Conservation (phyloP, 2,888 invertebrate species). For the Dryococelus australis region DNA sequence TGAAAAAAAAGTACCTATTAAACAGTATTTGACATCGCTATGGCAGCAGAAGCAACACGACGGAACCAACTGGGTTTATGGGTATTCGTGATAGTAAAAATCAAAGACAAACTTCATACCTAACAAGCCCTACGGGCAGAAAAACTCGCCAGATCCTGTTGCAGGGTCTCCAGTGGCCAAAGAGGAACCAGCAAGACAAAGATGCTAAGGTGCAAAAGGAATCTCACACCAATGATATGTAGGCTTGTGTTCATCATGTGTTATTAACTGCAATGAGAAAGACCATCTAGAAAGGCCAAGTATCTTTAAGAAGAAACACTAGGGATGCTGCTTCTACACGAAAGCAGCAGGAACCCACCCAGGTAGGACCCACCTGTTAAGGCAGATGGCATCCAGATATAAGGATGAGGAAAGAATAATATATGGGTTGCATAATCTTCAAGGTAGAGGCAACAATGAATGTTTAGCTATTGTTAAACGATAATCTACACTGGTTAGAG, state of each 20-base stretch:
- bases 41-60: background rate
- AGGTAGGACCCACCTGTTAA: too few relatives aligned
- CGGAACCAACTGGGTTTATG: background rate
- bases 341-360: too few relatives aligned
- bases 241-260: too few relatives aligned
- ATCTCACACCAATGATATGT: background rate
- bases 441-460: background rate
- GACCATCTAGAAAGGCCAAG: background rate
- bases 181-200: background rate
- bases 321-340: too few relatives aligned
- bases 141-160: too few relatives aligned
- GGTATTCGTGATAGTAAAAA: background rate
- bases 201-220: background rate
- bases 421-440: background rate
- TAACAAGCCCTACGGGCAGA: background rate
- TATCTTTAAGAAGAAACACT: background rate
- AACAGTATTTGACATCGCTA: background rate
- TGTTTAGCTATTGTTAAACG: background rate
- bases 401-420: background rate
- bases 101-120: background rate
- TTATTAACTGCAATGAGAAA: background rate
- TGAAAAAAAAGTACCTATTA: background rate
- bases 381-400: background rate
- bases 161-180: too few relatives aligned
- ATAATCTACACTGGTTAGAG: background rate